Base-by-base conservation (phyloP, 2,888 invertebrate species). In the Drosophila meridionalis region DNA sequence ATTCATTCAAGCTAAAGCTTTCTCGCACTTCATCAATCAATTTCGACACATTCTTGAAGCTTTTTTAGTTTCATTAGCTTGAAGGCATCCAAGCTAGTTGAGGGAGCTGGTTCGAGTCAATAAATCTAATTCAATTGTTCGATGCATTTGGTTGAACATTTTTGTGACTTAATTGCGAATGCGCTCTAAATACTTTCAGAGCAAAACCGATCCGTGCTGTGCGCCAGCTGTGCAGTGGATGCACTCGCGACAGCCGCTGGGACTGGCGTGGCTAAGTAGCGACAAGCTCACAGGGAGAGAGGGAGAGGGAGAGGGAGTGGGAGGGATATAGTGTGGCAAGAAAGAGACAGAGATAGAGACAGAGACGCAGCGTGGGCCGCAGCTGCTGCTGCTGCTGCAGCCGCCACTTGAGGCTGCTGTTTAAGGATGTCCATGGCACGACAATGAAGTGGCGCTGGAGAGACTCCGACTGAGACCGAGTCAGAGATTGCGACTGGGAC, bases 371-470 rank as follows among this genome's bases (percentile, higher is more conserved):
- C 28, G 28, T 30, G 48, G n/a, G n/a, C 8, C 14, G 30, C n/a
- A 34, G 50, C 69, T 20, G 30, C 14, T 9, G 45, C 45, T 34
- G 12, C 12, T 28, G 32, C 47, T 60, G 47, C 40, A 68, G 73
- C 72, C 62, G 67, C 68, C 85, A 82, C 85, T 82, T 73, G 79
- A 75, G 71, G 64, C 78, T 61, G 75, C 73, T 81, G 67, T 56
- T 82, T 73, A 81, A 78, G 67, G 67, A 78, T 62, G 78, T 68
- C 81, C 74, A 42, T 43, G 79, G 55, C 61, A 79, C 59, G 67
- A 70, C 80, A 79, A 77, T 77, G 77, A 73, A 77, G 70, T 70
- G 70, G 14, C 61, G 32, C 53, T 45, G 76, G 38, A 38, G n/a
- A 26, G 55, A 38, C 36, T 11, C 26, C 14, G 52, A 20, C 28